Evolutionary conservation across 2,797 vertebrate genomes (phyloP).

Genomic region (Ptychadena robeensis): DNA sequence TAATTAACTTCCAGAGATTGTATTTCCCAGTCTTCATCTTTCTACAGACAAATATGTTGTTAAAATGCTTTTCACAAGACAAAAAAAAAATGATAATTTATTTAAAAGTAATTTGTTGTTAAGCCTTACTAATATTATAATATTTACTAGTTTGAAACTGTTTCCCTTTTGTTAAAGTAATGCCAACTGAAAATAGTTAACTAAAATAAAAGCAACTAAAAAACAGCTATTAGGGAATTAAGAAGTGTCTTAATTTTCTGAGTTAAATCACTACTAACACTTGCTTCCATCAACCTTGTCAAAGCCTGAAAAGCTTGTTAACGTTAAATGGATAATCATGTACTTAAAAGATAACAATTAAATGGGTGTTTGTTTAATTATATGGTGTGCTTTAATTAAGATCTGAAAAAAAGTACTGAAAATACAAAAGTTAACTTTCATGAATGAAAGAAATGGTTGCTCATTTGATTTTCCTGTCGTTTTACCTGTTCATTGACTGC

Average conservation of each 20-base stretch:
- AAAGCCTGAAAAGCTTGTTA: slow-evolving; percentile 45
- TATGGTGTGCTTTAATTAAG: too few relatives aligned
- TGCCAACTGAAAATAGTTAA: slow-evolving; percentile 23
- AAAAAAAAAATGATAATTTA: slow-evolving; percentile 74
- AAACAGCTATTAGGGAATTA: slow-evolving; percentile 39
- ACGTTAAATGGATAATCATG: slow-evolving; percentile 41
- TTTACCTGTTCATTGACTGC: too few relatives aligned
- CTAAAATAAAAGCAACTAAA: slow-evolving; percentile 3
- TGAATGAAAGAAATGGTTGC: background rate
- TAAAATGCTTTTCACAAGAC: slow-evolving; percentile 77
- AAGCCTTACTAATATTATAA: slow-evolving; percentile 72
- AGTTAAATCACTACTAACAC: slow-evolving; percentile 38
- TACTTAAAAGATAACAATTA: slow-evolving; percentile 39
- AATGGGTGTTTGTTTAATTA: slow-evolving; percentile 9
- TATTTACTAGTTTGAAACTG: slow-evolving; percentile 71
- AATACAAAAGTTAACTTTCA: slow-evolving; percentile 4
- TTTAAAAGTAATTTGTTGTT: slow-evolving; percentile 77
- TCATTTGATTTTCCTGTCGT: too few relatives aligned
- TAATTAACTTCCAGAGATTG: slow-evolving; percentile 77
- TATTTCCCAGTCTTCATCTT: slow-evolving; percentile 76
- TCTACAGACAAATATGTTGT: slow-evolving; percentile 79
- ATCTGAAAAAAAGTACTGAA: too few relatives aligned
- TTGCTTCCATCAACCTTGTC: slow-evolving; percentile 29
- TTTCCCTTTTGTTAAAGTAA: slow-evolving; percentile 63
- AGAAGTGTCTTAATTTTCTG: slow-evolving; percentile 35